A percentile compares a stretch with the other conserved stretches of the same genome.
Conservation (phyloP, 92 coral and sea anemone species). For the Epizoanthus stellaris region DNA sequence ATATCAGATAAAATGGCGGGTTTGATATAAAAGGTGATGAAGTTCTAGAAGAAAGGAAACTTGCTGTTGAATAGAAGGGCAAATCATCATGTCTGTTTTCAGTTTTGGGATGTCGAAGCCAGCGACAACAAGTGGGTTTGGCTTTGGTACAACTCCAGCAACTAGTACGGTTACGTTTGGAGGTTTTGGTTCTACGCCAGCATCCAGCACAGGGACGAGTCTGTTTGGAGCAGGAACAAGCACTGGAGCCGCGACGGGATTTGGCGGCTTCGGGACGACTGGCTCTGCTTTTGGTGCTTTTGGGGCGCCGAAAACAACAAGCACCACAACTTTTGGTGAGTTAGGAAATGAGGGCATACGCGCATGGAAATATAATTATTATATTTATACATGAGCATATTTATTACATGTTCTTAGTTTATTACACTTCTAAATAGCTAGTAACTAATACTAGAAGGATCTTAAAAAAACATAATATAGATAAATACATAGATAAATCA, state of each 20-base stretch:
- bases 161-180: slow-evolving; percentile 36
- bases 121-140: slow-evolving; percentile 28
- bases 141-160: slow-evolving; percentile 31
- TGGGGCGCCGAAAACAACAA: slow-evolving; percentile 71
- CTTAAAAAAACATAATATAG: too few relatives aligned
- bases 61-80: neutral
- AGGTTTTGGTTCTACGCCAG: slow-evolving; percentile 29
- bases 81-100: slow-evolving; percentile 18
- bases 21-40: neutral
- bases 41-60: neutral
- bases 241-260: slow-evolving; percentile 44
- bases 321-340: slow-evolving; percentile 74
- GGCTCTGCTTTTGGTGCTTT: slow-evolving; percentile 62
- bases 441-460: too few relatives aligned
- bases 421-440: too few relatives aligned
- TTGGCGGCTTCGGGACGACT: slow-evolving; percentile 63
- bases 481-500: too few relatives aligned
- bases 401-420: too few relatives aligned
- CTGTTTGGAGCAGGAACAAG: slow-evolving; percentile 43
- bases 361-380: neutral
- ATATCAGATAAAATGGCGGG: neutral
- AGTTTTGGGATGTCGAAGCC: slow-evolving; percentile 22
- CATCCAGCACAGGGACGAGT: slow-evolving; percentile 50
- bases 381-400: too few relatives aligned
- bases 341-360: neutral